Base-by-base conservation (phyloP, 2,113 vertebrate genomes). In the Peromyscus maniculatus region DNA sequence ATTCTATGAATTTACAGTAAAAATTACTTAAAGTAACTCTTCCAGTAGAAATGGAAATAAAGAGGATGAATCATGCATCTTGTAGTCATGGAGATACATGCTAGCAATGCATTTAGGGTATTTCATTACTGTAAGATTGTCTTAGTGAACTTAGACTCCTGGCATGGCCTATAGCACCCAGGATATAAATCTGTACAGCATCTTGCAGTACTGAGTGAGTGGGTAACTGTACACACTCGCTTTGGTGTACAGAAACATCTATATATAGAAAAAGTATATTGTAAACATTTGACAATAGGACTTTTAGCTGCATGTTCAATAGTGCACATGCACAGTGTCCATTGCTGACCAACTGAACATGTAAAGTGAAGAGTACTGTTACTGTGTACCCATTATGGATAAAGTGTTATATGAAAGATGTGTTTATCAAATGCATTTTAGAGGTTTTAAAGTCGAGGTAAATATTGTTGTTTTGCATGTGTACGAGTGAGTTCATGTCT, bases 21-120 rank as follows among this genome's bases (percentile, higher is more conserved):
- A 28, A 43, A 75, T 77, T 82, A 91, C 64, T 89, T 92, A 82
- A 96, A 83, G 24, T 83, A 95, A 74, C 57, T 49, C 49, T 17
- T 39, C 82, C 2, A 80, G 39, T 55, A 78, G 62, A 88, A 89
- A 69, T 31, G 59, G 52, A 83, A 94, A 88, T 33, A 46, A 89
- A 89, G 33, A 89, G 21, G 57, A 78, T 71, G 24, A 64, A 67
- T 75, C 7, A 13, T 12, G 31, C 4, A 43, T 64, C 31, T 36
- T 28, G 52, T 46, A n/a, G n/a, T 3, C n/a, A 66, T 4, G 43
- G 55, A 43, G 13, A 26, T 52, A 66, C 3, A 26, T 7, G 28
- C 43, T 59, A 52, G 59, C 36, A 87, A 66, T 24, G 46, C 16
- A 11, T 59, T 22, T 43, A 52, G 39, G 43, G 7, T 13, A 64